Base-by-base conservation (phyloP, 2,797 vertebrate genomes). In the Poeciliopsis paucimaculata region DNA sequence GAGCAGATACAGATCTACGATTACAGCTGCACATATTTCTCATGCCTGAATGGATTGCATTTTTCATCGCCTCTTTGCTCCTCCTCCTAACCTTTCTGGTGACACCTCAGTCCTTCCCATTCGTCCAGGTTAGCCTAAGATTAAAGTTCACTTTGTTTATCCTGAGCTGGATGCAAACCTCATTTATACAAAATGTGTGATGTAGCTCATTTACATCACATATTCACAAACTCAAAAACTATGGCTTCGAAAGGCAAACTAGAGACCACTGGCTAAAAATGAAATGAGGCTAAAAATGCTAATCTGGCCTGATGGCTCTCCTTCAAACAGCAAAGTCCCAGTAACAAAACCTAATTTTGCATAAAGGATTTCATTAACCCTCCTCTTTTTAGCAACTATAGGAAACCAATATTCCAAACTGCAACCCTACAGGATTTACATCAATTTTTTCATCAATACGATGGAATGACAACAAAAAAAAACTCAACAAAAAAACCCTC, bases 291-390 rank as follows among this genome's bases (percentile, higher is more conserved):
- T 34, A 34, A 34, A 34, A 34, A 34, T 34, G 31, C 31, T 34
- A 90, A 92, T 93, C 92, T 93, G 85, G 83, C 77, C 86, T 88
- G 87, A 91, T 91, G 90, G 89, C 88, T 87, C 88, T 90, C 87
- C 91, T 91, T 92, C 91, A 91, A 90, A 93, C 89, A 93, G 82
- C 85, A 93, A 92, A 92, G 89, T 90, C 91, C 84, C 41, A 64
- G 90, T 91, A 89, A 92, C 90, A 88, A 90, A 92, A 89, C 85
- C 82, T 89, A 93, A 89, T 93, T 92, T 91, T 86, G 82, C 88
- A 82, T 81, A 86, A 51, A 86, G 80, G 83, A 83, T 6, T 62
- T 89, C 82, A 86, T 78, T 86, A 85, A 79, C 73, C 73, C 41
- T 47, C 45, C n/a, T 46, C 81, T 70, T 78, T 89, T 87, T 90